Conservation (phyloP, 2,113 vertebrate species). For the Xenopus borealis region DNA sequence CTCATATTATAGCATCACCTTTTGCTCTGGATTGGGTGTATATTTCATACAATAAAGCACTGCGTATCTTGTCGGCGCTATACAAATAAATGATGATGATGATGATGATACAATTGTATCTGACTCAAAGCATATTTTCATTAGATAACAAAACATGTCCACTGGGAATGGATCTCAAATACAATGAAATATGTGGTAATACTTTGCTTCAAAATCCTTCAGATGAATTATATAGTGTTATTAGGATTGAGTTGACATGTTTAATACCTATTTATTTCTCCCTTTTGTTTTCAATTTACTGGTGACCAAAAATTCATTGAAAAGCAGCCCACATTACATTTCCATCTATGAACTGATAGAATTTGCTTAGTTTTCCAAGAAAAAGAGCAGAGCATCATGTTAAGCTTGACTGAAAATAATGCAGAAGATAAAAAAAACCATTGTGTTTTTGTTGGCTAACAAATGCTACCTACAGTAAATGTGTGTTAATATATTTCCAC, state of each 20-base stretch:
- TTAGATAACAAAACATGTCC: too few relatives aligned
- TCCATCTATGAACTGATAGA: neutral
- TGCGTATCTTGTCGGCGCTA: too few relatives aligned
- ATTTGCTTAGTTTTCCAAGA: slow-evolving; percentile 34
- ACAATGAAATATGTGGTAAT: slow-evolving; percentile 2
- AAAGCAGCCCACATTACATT: neutral
- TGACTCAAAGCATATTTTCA: too few relatives aligned
- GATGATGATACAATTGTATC: too few relatives aligned
- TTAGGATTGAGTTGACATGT: slow-evolving; percentile 24
- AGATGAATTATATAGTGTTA: slow-evolving; percentile 18
- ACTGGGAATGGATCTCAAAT: neutral
- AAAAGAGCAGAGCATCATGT: slow-evolving; percentile 40
- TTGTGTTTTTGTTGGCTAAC: slow-evolving; percentile 28
- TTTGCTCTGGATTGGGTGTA: too few relatives aligned
- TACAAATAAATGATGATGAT: too few relatives aligned
- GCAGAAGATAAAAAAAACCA: slow-evolving; percentile 2
- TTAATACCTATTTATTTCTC: slow-evolving; percentile 33
- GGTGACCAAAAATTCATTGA: neutral
- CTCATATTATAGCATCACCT: too few relatives aligned
- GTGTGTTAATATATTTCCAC: slow-evolving; percentile 22
- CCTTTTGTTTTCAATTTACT: slow-evolving; percentile 11
- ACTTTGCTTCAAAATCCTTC: neutral
- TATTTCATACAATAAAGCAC: too few relatives aligned
- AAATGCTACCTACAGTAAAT: slow-evolving; percentile 25
- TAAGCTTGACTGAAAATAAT: slow-evolving; percentile 25